Evolutionary conservation across 2,113 vertebrate genomes (phyloP), one percentile per base, ranked within the genome.

Genomic region (Copsychus sechellarum): DNA sequence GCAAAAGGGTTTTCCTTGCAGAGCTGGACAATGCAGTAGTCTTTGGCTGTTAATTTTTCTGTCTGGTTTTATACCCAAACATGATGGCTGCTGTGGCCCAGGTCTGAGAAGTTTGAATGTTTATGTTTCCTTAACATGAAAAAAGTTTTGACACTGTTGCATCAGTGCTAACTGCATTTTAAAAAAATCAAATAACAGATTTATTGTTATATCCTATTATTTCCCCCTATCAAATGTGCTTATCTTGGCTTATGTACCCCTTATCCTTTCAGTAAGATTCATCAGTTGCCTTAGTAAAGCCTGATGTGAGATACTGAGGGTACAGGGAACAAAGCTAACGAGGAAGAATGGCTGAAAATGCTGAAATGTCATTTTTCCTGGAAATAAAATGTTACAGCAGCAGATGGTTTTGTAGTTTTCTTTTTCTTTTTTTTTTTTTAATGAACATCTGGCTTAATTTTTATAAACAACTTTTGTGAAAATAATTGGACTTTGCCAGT

Each of bases 11-110:
- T 85, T 79, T 93, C 19, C 11, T 57, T 88, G 33, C 7, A 1
- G 53, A 54, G 42, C 40, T 67, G 43, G 34, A 16, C 18, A 60
- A 38, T 33, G 38, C 43, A 88, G 51, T 26, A 74, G 10, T 36
- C 61, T 62, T 53, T 45, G 31, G 8, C 12, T 43, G 8, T 72
- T 84, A 22, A 40, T 77, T 83, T 93, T 24, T 9, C 19, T 92
- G 33, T 3, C 34, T 87, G 57, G 12, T 81, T 34, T 81, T 73
- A 14, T 4, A 12, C 11, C 36, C 66, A 69, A n/a, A 65, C 23
- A 45, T 0, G 0, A 4, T 40, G 34, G 11, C 43, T 82, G 25
- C 66, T 51, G 14, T 26, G 29, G 8, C 54, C 19, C 40, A 20
- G 6, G 26, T 51, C 24, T 18, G 22, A 66, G 11, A 81, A 57